Evolutionary conservation across 2,888 invertebrate species (phyloP).

Genomic region (Conus canariensis): DNA sequence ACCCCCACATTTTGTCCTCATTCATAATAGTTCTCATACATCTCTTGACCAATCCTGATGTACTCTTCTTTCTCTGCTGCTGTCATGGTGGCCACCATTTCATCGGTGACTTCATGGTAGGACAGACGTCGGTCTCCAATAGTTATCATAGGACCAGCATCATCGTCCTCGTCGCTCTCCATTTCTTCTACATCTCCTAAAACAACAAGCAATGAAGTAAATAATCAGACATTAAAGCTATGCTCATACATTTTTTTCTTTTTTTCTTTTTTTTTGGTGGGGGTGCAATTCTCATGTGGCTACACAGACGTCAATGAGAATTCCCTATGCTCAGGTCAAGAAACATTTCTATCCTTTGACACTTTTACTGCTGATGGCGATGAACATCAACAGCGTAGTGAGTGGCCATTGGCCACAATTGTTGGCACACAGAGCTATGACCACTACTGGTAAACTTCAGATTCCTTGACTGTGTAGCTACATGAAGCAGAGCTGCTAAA

Average conservation of each 20-base stretch:
- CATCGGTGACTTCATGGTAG: constrained; percentile 91
- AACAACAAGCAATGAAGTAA: background rate
- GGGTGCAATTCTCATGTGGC: too few relatives aligned
- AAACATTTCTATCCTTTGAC: too few relatives aligned
- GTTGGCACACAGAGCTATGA: too few relatives aligned
- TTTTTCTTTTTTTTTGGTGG: too few relatives aligned
- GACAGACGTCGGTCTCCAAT: constrained; percentile 90
- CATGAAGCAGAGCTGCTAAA: too few relatives aligned
- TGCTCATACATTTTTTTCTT: background rate
- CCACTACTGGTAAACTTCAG: too few relatives aligned
- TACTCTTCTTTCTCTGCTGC: constrained; percentile 95
- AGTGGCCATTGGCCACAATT: too few relatives aligned
- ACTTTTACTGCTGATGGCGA: too few relatives aligned
- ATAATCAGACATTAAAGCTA: background rate
- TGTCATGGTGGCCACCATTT: constrained; percentile 93
- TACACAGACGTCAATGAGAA: too few relatives aligned
- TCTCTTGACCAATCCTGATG: constrained; percentile 95
- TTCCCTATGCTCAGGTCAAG: too few relatives aligned
- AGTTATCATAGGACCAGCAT: constrained; percentile 87
- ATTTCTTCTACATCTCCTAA: constrained; percentile 66
- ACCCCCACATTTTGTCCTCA: constrained; percentile 33
- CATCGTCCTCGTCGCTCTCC: constrained; percentile 80
- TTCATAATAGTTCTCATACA: constrained; percentile 86
- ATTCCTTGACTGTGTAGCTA: too few relatives aligned
- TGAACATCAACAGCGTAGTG: too few relatives aligned